Evolutionary conservation across 2,888 invertebrate species (phyloP), one percentile per base, ranked within the genome.

Genomic region (Agrochola macilenta): DNA sequence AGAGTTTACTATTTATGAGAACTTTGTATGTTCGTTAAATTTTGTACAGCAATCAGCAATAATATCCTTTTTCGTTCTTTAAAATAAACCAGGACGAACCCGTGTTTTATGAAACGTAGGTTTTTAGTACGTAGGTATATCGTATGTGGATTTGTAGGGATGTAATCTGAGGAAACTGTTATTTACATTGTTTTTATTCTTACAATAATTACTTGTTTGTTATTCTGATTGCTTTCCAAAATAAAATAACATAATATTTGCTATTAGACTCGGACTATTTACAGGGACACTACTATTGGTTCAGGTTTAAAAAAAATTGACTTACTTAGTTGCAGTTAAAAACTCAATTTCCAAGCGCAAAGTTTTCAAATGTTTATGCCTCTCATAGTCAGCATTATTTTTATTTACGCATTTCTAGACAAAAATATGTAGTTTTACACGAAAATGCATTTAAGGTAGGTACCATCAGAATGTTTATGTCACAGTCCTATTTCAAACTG

Each of bases 1-100:
- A 64, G 39, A 66, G 74, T 61, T 71, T 35, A 74, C n/a, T 73
- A 54, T 70, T 75, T 60, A 66, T 70, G 69, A 46, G 14, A 68
- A 54, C 5, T 65, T 49, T 78, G 23, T 23, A 5, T 58, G 17
- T 57, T n/a, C 26, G 17, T 2, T 23, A 63, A 49, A 69, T 69
- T 63, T 64, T 76, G 46, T 57, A 35, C 1, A n/a, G 8, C 9
- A 69, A 23, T 35, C 54, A 65, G 61, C 20, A n/a, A 2, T 23
- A 57, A 54, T 35, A 46, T 46, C 12, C 5, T 26, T 35, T 23
- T 17, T 57, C 1, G 5, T 26, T 35, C 20, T n/a, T 39, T 26
- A 26, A 43, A 61, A 20, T 39, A 72, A 49, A n/a, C 30, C 23
- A 23, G 23, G 49, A 52, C 5, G 11, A 20, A 4, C 26, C 7